These are phyloP conservation scores for Danio tinwini DNA, from an alignment of 2,797 vertebrate species.

Conservation along the genomic window DNA sequence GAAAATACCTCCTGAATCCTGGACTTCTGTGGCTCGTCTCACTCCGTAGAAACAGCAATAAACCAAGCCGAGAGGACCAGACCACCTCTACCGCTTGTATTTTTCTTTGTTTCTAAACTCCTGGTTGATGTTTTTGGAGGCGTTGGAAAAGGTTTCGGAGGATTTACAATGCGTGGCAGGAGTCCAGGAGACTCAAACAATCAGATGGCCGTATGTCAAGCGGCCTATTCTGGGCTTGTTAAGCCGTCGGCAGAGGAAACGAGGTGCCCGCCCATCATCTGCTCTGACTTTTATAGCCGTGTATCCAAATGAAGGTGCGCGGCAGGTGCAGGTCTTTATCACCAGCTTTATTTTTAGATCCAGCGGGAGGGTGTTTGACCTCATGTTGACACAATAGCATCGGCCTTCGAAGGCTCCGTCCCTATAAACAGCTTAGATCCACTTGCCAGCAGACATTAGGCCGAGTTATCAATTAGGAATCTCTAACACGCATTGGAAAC, in stretches of 20 bases:
- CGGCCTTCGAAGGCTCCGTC: constrained; percentile 61
- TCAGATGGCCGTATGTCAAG: constrained; percentile 80
- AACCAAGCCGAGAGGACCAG: constrained; percentile 65
- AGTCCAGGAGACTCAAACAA: constrained; percentile 82
- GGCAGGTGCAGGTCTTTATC: constrained; percentile 78
- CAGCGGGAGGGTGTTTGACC: constrained; percentile 67
- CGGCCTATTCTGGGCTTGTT: constrained; percentile 76
- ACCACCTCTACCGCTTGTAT: constrained; percentile 44
- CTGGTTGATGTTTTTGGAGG: constrained; percentile 38
- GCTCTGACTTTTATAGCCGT: constrained; percentile 77
- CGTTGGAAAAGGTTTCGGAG: constrained; percentile 67
- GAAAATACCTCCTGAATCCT: constrained; percentile 79
- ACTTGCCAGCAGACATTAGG: constrained; percentile 1
- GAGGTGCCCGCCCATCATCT: constrained; percentile 80
- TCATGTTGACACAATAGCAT: constrained; percentile 73
- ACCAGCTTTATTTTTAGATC: constrained; percentile 76
- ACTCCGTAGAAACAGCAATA: constrained; percentile 83
- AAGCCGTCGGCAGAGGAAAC: constrained; percentile 73
- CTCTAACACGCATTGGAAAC: background rate
- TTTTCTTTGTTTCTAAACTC: constrained; percentile 41
- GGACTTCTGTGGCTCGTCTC: constrained; percentile 66
- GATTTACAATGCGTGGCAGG: constrained; percentile 74
- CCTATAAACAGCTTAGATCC: constrained; percentile 62
- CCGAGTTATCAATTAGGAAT: background rate
- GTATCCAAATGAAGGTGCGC: constrained; percentile 72